Evolutionary conservation across 2,888 invertebrate genomes (phyloP).

Genomic region (Abrostola tripartita): DNA sequence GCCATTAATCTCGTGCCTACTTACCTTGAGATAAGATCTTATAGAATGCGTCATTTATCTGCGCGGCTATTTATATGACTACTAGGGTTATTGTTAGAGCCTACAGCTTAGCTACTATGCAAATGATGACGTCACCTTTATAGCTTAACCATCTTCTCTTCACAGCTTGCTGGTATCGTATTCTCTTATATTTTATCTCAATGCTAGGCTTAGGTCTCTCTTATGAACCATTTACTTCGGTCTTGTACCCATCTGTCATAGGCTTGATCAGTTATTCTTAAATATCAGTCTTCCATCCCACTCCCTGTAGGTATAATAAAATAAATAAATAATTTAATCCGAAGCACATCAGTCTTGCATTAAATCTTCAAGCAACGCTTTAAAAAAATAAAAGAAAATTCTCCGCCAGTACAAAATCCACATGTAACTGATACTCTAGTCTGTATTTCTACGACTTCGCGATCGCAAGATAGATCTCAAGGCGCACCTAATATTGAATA

Average conservation of each 20-base stretch:
- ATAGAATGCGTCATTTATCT: constrained; percentile 30
- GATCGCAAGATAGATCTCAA: constrained; percentile 22
- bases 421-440: constrained; percentile 37
- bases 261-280: too few relatives aligned
- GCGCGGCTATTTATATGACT: not conserved
- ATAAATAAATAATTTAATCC: too few relatives aligned
- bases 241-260: too few relatives aligned
- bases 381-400: not conserved
- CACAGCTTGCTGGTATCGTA: not conserved
- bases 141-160: constrained; percentile 10
- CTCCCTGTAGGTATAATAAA: too few relatives aligned
- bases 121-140: constrained; percentile 4
- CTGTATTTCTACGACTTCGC: constrained; percentile 31
- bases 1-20: constrained; percentile 14
- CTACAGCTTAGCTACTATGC: constrained; percentile 5
- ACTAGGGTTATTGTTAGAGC: constrained; percentile 18
- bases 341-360: too few relatives aligned
- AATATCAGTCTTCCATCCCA: too few relatives aligned
- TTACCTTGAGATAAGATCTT: constrained; percentile 33
- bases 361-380: not conserved
- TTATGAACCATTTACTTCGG: too few relatives aligned
- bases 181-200: constrained; percentile 9
- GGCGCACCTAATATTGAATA: constrained; percentile 41
- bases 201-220: too few relatives aligned
- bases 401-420: constrained; percentile 21